A percentile compares a stretch with the other conserved stretches of the same genome.
Evolutionary conservation across 2,797 vertebrate genomes (phyloP).

Genomic region (Cottoperca gobio): DNA sequence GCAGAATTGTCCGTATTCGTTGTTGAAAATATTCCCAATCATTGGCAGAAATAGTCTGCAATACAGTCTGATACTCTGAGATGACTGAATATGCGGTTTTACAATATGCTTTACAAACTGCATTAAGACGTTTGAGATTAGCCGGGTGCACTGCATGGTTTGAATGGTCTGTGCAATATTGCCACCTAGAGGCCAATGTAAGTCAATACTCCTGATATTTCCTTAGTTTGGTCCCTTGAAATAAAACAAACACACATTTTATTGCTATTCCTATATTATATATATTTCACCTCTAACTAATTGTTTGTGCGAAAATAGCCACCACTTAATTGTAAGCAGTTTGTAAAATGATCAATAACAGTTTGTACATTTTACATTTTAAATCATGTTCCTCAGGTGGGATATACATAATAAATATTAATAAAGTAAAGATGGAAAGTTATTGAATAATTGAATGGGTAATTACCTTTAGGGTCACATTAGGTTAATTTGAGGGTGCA

Average conservation of each 20-base stretch:
- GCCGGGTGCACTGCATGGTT: neutral
- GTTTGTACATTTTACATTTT: neutral
- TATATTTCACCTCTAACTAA: neutral
- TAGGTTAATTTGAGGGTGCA: slow-evolving; percentile 41
- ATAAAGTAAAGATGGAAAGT: slow-evolving; percentile 10
- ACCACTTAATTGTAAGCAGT: neutral
- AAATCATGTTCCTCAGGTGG: neutral
- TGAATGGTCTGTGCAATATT: slow-evolving; percentile 42
- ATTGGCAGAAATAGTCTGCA: slow-evolving; percentile 19
- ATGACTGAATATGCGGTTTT: neutral
- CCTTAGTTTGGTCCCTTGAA: neutral
- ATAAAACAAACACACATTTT: neutral
- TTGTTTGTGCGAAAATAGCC: neutral
- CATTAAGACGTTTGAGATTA: slow-evolving; percentile 10
- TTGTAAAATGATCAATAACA: neutral
- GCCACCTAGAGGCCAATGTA: slow-evolving; percentile 66
- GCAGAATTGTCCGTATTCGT: neutral
- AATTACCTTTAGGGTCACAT: slow-evolving; percentile 32
- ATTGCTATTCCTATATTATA: neutral
- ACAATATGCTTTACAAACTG: slow-evolving; percentile 15
- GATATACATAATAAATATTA: no score
- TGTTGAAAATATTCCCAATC: neutral
- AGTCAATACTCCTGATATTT: slow-evolving; percentile 17
- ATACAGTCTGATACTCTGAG: neutral
- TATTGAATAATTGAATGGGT: slow-evolving; percentile 25